phyloP scores from a whole-genome alignment of 2,888 invertebrate species.

The Drosophila gaucha region DNA sequence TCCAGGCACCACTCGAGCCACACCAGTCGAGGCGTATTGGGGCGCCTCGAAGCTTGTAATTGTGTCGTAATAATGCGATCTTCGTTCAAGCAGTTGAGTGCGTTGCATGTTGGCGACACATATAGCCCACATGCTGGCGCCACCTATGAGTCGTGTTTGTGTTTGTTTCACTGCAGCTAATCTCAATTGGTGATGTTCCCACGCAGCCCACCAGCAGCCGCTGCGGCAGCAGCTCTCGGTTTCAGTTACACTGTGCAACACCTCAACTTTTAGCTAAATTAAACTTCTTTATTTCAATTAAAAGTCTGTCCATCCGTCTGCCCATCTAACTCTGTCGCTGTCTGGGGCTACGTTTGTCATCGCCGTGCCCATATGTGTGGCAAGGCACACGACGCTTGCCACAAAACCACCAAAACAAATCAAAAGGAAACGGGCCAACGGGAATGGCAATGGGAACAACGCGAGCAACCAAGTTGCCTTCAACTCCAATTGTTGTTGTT shows the following conservation, averaged over 20 bases:
- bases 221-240: constrained; percentile 22
- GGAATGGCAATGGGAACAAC: constrained; percentile 75
- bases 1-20: constrained; percentile 7
- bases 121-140: constrained; percentile 67
- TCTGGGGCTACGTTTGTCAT: constrained; percentile 67
- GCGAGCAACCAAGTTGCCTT: constrained; percentile 60
- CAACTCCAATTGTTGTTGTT: constrained; percentile 15
- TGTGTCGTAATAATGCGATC: constrained; percentile 76
- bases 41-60: constrained; percentile 66
- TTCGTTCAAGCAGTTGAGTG: constrained; percentile 24
- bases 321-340: constrained; percentile 26
- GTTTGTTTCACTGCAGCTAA: constrained; percentile 29
- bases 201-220: constrained; percentile 49
- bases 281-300: constrained; percentile 80
- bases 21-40: constrained; percentile 10
- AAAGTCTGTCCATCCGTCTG: constrained; percentile 39
- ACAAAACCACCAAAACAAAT: constrained; percentile 51
- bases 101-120: constrained; percentile 59
- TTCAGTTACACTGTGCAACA: constrained; percentile 51
- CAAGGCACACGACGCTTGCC: constrained; percentile 62
- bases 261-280: constrained; percentile 69
- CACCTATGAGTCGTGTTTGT: constrained; percentile 58
- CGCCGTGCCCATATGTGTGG: constrained; percentile 77
- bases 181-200: constrained; percentile 58
- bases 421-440: constrained; percentile 38